phyloP scores from a whole-genome alignment of 2,797 vertebrate species.

The Antrozous pallidus region DNA sequence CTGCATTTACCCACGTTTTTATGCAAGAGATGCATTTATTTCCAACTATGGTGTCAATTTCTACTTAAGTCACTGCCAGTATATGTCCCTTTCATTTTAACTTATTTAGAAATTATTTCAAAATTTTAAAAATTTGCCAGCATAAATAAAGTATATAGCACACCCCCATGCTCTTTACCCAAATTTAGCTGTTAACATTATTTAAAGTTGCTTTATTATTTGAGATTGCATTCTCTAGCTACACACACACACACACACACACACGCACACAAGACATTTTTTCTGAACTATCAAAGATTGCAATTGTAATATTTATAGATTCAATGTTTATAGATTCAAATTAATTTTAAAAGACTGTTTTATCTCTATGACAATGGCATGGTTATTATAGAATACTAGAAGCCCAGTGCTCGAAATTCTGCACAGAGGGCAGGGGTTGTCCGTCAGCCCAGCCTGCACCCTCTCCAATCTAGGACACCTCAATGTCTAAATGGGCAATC shows the following conservation, averaged over 20 bases:
- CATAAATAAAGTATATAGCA: neutral
- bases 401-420: no score
- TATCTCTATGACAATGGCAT: neutral
- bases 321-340: slow-evolving; percentile 22
- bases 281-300: neutral
- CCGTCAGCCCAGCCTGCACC: no score
- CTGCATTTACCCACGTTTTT: neutral
- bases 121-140: neutral
- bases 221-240: neutral
- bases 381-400: slow-evolving; percentile 10
- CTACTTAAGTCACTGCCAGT: neutral
- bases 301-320: slow-evolving; percentile 10
- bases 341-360: neutral
- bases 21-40: neutral
- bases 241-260: neutral
- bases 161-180: neutral
- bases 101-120: slow-evolving; percentile 11
- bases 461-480: no score
- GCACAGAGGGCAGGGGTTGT: no score
- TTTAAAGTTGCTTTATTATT: neutral
- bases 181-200: neutral
- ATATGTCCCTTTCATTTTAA: slow-evolving; percentile 2
- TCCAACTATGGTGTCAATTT: neutral
- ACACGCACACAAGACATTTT: neutral
- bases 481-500: no score